phyloP scores from a whole-genome alignment of 2,113 vertebrate species.

The Anolis sagrei region DNA sequence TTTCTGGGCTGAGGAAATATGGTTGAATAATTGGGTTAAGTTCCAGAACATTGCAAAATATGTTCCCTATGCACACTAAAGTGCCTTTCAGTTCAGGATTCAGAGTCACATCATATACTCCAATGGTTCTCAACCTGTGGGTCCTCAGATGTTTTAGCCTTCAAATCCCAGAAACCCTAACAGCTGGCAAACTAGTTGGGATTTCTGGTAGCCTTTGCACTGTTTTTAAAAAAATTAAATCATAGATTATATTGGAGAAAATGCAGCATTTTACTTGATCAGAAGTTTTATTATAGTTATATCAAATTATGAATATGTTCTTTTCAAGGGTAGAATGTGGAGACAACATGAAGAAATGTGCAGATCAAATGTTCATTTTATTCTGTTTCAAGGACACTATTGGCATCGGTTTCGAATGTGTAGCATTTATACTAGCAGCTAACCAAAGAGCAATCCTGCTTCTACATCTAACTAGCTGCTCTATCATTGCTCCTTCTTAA shows the following conservation, averaged over 20 bases:
- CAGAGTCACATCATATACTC: neutral
- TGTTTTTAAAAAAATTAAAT: too few relatives aligned
- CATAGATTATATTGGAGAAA: neutral
- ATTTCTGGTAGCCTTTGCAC: too few relatives aligned
- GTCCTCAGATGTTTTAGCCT: too few relatives aligned
- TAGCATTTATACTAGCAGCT: neutral
- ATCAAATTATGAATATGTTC: neutral
- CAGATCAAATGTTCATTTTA: neutral
- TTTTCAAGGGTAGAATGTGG: neutral
- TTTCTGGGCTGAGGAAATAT: neutral
- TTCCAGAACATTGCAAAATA: neutral
- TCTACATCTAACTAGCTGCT: slow-evolving; percentile 4
- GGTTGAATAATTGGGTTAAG: neutral
- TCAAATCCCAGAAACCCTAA: too few relatives aligned
- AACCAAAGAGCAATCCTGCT: neutral
- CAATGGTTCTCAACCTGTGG: too few relatives aligned
- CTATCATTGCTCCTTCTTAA: neutral
- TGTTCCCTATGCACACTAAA: neutral
- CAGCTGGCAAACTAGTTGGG: too few relatives aligned
- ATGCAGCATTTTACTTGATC: neutral
- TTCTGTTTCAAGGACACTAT: neutral
- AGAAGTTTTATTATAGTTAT: neutral
- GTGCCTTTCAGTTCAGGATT: neutral
- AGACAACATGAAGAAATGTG: neutral
- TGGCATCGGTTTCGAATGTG: neutral